Percentiles rank a stretch among this genome's conserved stretches.
These are phyloP conservation scores for Apantesis nais DNA, from an alignment of 2,888 invertebrate genomes.

Conservation along the genomic window DNA sequence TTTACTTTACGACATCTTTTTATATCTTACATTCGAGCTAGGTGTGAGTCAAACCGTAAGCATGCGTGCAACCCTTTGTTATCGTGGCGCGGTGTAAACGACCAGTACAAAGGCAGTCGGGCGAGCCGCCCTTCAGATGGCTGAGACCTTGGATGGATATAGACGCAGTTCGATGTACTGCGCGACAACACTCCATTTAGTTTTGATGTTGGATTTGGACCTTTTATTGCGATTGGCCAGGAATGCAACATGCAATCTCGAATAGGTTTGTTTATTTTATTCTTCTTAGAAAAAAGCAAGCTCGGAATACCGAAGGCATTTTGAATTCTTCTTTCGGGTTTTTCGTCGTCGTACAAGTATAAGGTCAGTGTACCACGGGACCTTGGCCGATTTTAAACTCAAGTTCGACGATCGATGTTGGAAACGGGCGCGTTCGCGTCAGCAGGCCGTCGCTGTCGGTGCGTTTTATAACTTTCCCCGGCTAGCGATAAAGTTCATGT, in stretches of 20 bases:
- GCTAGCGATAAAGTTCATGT: slow-evolving; percentile 76
- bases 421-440: slow-evolving; percentile 41
- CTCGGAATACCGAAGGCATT: slow-evolving; percentile 43
- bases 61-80: slow-evolving; percentile 78
- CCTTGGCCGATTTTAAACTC: slow-evolving; percentile 83
- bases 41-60: slow-evolving; percentile 72
- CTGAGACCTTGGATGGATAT: slow-evolving; percentile 84
- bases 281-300: slow-evolving; percentile 52
- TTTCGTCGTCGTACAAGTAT: slow-evolving; percentile 53
- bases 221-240: slow-evolving; percentile 69
- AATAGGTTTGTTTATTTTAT: slow-evolving; percentile 53
- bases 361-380: slow-evolving; percentile 74
- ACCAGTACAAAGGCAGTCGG: slow-evolving; percentile 76
- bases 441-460: slow-evolving; percentile 52
- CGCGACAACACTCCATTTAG: slow-evolving; percentile 73
- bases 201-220: slow-evolving; percentile 69
- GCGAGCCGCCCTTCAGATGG: slow-evolving; percentile 81
- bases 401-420: slow-evolving; percentile 73
- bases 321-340: slow-evolving; percentile 48
- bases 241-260: slow-evolving; percentile 68
- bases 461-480: slow-evolving; percentile 78
- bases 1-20: slow-evolving; percentile 49
- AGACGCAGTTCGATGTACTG: slow-evolving; percentile 82
- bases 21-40: slow-evolving; percentile 47
- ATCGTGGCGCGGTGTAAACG: slow-evolving; percentile 77